Conservation (phyloP, 2,797 vertebrate genomes). For the Acrossocheilus fasciatus region DNA sequence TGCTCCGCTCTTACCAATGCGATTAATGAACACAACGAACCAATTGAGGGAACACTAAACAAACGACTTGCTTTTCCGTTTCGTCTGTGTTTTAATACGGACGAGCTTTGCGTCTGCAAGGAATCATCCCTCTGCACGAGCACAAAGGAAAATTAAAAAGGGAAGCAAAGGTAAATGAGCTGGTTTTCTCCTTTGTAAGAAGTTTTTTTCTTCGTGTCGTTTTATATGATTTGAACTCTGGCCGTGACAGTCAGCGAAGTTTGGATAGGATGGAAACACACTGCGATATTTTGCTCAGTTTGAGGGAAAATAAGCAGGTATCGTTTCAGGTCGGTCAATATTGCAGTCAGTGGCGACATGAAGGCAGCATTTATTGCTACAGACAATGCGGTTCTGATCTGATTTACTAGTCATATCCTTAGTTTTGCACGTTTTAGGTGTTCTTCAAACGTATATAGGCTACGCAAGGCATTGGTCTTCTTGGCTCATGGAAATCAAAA, state of each 20-base stretch:
- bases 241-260: constrained; percentile 13
- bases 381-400: constrained; percentile 7
- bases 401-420: background rate
- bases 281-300: constrained; percentile 12
- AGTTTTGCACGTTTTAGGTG: background rate
- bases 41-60: constrained; percentile 54
- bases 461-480: background rate
- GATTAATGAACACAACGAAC: constrained; percentile 73
- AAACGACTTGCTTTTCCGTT: constrained; percentile 2
- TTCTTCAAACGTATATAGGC: background rate
- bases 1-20: constrained; percentile 60
- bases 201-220: constrained; percentile 35
- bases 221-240: background rate
- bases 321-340: constrained; percentile 20
- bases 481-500: background rate
- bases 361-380: constrained; percentile 3
- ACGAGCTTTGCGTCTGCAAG: constrained; percentile 47
- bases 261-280: background rate
- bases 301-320: constrained; percentile 21
- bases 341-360: constrained; percentile 28
- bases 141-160: constrained; percentile 43
- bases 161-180: constrained; percentile 61
- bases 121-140: constrained; percentile 50
- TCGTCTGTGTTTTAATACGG: constrained; percentile 23
- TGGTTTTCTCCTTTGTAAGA: constrained; percentile 53